Base-by-base conservation (phyloP, 2,797 vertebrate genomes). In the Apodemus agrarius region DNA sequence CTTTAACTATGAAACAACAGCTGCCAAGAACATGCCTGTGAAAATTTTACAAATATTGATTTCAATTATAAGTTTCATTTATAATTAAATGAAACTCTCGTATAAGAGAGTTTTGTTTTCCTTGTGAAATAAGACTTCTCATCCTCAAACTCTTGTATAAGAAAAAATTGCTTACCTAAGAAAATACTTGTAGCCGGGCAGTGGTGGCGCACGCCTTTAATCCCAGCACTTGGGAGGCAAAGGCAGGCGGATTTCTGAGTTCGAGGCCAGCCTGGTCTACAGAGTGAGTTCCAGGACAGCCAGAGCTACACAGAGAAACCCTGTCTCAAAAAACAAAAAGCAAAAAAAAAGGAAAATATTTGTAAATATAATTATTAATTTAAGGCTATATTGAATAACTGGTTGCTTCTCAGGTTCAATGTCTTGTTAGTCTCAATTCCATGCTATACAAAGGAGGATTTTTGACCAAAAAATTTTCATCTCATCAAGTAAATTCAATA, bases 281-380 rank as follows among this genome's bases (percentile, higher is more conserved):
- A n/a, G n/a, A n/a, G n/a, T n/a, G n/a, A n/a, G n/a, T n/a, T n/a
- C n/a, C n/a, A n/a, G n/a, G n/a, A n/a, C n/a, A n/a, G n/a, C n/a
- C n/a, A n/a, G n/a, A n/a, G n/a, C n/a, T n/a, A n/a, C n/a, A n/a
- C n/a, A n/a, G n/a, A n/a, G n/a, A n/a, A n/a, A n/a, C n/a, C n/a
- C n/a, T n/a, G n/a, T n/a, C n/a, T n/a, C n/a, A n/a, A n/a, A n/a
- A n/a, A n/a, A n/a, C n/a, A n/a, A n/a, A n/a, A n/a, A n/a, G n/a
- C n/a, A n/a, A n/a, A n/a, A n/a, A n/a, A n/a, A n/a, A n/a, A n/a
- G n/a, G n/a, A n/a, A n/a, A 84, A 93, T 46, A 0, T 76, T 72
- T 61, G 79, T 83, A 92, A 95, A 14, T 29, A 49, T 46, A 3
- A n/a, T 87, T 52, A 78, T 95, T 87, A 94, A 94, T 87, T 94